Percentiles rank a stretch among this genome's conserved stretches.
Evolutionary conservation across 2,113 vertebrate species (phyloP).

Genomic region (Ursus arctos): DNA sequence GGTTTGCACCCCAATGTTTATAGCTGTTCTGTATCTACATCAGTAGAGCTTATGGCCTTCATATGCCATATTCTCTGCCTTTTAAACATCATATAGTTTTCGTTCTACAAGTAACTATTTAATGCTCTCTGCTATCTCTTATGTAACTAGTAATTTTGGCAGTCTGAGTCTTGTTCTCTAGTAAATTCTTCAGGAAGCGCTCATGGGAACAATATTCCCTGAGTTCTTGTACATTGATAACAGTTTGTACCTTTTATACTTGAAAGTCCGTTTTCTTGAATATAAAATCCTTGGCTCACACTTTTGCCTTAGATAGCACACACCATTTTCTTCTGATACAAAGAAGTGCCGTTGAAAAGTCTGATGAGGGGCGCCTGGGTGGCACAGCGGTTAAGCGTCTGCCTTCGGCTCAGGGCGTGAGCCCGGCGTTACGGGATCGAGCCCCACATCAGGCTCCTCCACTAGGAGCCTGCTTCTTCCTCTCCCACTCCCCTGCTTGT

Average conservation of each 20-base stretch:
- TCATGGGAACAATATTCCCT: background rate
- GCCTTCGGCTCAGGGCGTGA: too few species aligned
- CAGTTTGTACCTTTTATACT: background rate
- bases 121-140: background rate
- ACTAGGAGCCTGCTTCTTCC: too few species aligned
- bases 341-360: background rate
- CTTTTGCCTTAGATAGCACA: background rate
- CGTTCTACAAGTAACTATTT: background rate
- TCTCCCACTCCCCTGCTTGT: too few species aligned
- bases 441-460: too few species aligned
- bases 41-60: background rate
- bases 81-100: background rate
- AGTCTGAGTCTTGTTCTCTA: background rate
- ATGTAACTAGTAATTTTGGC: background rate
- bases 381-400: too few species aligned
- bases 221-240: background rate
- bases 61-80: background rate
- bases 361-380: background rate
- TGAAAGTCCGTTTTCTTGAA: background rate
- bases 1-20: background rate
- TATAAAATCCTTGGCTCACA: background rate
- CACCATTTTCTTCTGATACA: background rate
- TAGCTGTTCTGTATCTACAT: background rate
- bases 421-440: too few species aligned
- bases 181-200: background rate